Conservation (phyloP, 2,888 invertebrate genomes). For the Auanema sp. region DNA sequence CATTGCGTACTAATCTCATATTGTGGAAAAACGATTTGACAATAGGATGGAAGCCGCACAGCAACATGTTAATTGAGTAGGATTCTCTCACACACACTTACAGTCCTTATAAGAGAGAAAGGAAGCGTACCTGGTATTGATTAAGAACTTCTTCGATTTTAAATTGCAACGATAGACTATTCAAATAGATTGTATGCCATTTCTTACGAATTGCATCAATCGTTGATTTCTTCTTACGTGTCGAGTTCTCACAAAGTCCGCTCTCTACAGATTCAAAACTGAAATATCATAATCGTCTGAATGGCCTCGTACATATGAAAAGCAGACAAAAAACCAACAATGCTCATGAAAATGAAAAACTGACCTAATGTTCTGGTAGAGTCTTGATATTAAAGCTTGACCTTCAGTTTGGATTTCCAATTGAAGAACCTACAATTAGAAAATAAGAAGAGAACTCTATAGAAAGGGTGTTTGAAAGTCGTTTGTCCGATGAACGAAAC, state of each 20-base stretch:
- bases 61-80: slow-evolving; percentile 9
- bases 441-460: background rate
- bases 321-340: too few species aligned
- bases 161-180: slow-evolving; percentile 41
- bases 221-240: slow-evolving; percentile 21
- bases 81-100: slow-evolving; percentile 13
- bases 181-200: slow-evolving; percentile 44
- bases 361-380: slow-evolving; percentile 32
- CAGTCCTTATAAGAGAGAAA: slow-evolving; percentile 7
- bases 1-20: too few species aligned
- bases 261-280: slow-evolving; percentile 10
- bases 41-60: slow-evolving; percentile 1
- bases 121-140: slow-evolving; percentile 25
- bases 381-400: slow-evolving; percentile 37
- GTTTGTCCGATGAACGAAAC: background rate
- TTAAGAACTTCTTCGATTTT: slow-evolving; percentile 40
- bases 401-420: slow-evolving; percentile 52
- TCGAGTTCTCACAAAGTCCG: slow-evolving; percentile 3
- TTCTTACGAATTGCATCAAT: slow-evolving; percentile 42
- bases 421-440: slow-evolving; percentile 43
- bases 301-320: too few species aligned
- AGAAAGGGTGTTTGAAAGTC: background rate
- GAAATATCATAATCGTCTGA: background rate
- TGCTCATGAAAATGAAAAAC: too few species aligned
- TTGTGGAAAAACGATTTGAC: slow-evolving; percentile 8